A percentile compares a stretch with the other conserved stretches of the same genome.
Conservation (phyloP, 2,113 vertebrate genomes). For the Geothlypis trichas region DNA sequence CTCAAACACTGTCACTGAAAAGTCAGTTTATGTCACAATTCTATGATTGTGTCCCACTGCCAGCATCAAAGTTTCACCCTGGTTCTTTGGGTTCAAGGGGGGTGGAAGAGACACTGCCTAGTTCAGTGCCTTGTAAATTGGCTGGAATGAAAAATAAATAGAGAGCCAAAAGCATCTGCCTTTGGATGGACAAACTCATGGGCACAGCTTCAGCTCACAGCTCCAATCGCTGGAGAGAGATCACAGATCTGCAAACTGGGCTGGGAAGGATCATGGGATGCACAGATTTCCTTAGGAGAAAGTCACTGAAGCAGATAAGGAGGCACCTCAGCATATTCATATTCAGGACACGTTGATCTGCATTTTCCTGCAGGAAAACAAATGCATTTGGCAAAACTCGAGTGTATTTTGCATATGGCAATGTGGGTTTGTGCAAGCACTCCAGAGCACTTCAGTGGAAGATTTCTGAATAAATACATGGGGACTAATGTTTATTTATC, state of each 20-base stretch:
- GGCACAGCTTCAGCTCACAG: neutral
- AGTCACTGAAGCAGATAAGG: neutral
- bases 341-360: neutral
- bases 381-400: neutral
- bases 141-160: neutral
- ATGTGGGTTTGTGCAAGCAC: neutral
- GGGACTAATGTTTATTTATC: neutral
- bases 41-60: neutral
- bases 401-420: neutral
- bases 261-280: neutral
- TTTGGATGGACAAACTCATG: neutral
- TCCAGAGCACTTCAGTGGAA: neutral
- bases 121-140: neutral
- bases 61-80: neutral
- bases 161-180: neutral
- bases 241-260: neutral
- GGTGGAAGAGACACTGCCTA: neutral
- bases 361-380: neutral
- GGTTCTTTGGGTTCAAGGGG: neutral
- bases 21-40: neutral
- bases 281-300: neutral
- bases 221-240: neutral
- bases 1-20: neutral
- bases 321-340: neutral
- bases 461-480: neutral